A percentile compares a stretch with the other conserved stretches of the same genome.
Conservation (phyloP, 2,113 vertebrate genomes). For the Aegithalos caudatus region DNA sequence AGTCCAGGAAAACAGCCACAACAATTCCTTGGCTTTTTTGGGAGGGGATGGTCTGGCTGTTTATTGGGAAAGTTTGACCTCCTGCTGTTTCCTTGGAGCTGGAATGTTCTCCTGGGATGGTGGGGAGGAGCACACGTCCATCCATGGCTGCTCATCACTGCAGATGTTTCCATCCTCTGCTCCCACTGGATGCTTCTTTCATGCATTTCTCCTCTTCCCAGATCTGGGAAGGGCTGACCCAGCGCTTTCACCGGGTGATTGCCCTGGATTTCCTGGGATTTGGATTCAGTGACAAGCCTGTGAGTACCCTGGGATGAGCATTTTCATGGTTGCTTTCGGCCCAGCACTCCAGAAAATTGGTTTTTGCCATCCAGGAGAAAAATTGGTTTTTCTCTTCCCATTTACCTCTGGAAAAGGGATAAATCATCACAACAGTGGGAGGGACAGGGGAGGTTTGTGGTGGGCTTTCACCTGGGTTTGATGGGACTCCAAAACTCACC, state of each 20-base stretch:
- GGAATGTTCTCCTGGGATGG: background rate
- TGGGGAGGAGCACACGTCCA: fast-evolving
- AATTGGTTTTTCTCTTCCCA: background rate
- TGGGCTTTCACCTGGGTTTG: background rate
- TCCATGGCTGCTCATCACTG: fast-evolving
- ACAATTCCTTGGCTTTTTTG: fast-evolving
- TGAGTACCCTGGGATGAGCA: constrained; percentile 53
- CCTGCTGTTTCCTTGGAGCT: background rate
- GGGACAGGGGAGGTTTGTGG: background rate
- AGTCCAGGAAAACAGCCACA: background rate
- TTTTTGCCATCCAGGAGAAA: background rate
- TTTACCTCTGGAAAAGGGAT: background rate
- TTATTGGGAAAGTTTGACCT: background rate
- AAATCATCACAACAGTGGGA: fast-evolving
- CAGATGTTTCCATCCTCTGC: background rate
- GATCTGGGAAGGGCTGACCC: constrained; percentile 93
- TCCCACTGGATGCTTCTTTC: background rate
- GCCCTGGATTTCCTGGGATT: constrained; percentile 93
- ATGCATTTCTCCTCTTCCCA: constrained; percentile 34
- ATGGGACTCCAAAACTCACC: background rate
- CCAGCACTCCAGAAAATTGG: fast-evolving
- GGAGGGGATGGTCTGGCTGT: background rate
- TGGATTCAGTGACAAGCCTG: constrained; percentile 97
- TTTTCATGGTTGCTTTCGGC: background rate
- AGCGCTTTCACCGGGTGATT: constrained; percentile 88